phyloP scores from a whole-genome alignment of 2,113 vertebrate species.

The Amia ocellicauda region DNA sequence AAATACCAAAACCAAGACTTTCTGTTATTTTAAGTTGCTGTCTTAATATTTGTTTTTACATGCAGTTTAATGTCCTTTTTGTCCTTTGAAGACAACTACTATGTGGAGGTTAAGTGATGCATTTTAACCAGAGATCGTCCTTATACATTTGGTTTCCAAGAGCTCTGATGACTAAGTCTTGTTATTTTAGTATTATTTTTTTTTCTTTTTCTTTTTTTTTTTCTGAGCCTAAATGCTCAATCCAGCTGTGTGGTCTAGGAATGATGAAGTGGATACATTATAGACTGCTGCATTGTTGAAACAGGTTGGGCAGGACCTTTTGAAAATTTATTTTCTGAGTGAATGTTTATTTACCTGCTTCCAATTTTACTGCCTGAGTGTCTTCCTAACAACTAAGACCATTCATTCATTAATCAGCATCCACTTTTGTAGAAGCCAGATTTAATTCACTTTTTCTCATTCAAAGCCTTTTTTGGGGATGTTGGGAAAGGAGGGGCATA shows the following conservation, averaged over 20 bases:
- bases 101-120: no score
- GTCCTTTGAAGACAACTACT: no score
- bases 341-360: constrained; percentile 54
- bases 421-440: background rate
- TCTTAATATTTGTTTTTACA: no score
- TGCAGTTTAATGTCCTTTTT: no score
- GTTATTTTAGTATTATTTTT: constrained; percentile 22
- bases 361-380: constrained; percentile 45
- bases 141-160: constrained; percentile 17
- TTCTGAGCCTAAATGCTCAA: background rate
- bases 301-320: constrained; percentile 27
- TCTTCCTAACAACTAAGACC: constrained; percentile 33
- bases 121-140: no score
- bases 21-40: no score
- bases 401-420: constrained; percentile 39
- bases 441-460: no score
- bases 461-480: no score
- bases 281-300: constrained; percentile 34
- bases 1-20: no score
- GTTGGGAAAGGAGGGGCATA: no score
- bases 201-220: background rate
- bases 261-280: constrained; percentile 33
- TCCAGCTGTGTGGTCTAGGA: constrained; percentile 33
- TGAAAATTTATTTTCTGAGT: constrained; percentile 34
- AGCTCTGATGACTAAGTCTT: constrained; percentile 41